Conservation (phyloP, 2,797 vertebrate species). For the Aldrovandia affinis region DNA sequence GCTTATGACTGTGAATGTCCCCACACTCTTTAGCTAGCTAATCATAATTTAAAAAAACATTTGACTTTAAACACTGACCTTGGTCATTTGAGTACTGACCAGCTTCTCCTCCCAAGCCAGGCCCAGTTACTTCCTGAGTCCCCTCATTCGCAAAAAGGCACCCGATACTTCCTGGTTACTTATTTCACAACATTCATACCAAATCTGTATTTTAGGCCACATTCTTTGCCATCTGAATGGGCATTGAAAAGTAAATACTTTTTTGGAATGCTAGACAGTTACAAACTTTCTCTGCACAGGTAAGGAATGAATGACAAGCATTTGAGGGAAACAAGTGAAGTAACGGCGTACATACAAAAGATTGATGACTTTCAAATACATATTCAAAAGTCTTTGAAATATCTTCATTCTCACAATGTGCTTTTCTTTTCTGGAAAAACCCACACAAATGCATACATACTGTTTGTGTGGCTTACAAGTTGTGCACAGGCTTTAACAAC, state of each 20-base stretch:
- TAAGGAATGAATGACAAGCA: not conserved
- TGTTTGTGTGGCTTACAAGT: not conserved
- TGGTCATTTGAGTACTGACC: not conserved
- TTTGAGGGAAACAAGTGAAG: not conserved
- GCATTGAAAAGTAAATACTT: not conserved
- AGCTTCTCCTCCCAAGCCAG: not conserved
- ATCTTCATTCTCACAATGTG: not conserved
- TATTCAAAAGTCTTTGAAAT: not conserved
- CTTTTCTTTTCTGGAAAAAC: not conserved
- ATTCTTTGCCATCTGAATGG: not conserved
- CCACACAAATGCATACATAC: not conserved
- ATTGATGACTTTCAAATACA: not conserved
- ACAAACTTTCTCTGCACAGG: not conserved
- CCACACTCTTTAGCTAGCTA: not conserved
- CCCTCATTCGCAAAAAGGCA: conserved; percentile 13
- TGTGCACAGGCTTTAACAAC: not conserved
- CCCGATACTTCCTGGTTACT: not conserved
- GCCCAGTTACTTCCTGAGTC: not conserved
- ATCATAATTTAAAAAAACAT: not conserved
- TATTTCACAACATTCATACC: conserved; percentile 3
- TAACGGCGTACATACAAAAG: not conserved
- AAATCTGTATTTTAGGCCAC: not conserved
- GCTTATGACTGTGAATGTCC: conserved; percentile 1
- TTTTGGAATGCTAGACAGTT: conserved; percentile 15
- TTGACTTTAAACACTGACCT: not conserved